These are phyloP conservation scores for Dolichallabes microphthalmus DNA, from an alignment of 2,113 vertebrate species.

Conservation along the genomic window DNA sequence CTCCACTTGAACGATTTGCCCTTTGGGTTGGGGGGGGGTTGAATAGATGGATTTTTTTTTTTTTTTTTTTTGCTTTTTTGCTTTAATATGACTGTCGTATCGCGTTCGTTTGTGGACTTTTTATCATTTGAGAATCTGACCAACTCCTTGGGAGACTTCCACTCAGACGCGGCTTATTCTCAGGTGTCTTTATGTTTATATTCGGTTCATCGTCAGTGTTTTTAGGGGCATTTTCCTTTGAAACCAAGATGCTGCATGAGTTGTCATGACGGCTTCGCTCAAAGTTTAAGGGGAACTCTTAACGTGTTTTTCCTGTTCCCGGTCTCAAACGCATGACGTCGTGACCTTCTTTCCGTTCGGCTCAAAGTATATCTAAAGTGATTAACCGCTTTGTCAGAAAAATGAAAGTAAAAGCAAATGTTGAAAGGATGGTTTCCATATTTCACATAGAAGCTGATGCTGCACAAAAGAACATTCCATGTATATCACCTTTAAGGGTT, in stretches of 20 bases:
- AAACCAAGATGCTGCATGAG: not conserved
- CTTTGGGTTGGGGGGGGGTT: conserved; percentile 34
- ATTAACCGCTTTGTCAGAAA: conserved; percentile 3
- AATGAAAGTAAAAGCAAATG: conserved; percentile 4
- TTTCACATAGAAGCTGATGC: conserved; percentile 6
- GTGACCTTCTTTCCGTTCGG: not conserved
- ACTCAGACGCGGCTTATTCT: not conserved
- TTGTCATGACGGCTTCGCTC: not conserved
- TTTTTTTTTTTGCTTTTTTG: too few species aligned
- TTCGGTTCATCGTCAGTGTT: not conserved
- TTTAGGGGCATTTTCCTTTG: not conserved
- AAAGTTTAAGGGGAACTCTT: not conserved
- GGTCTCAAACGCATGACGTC: not conserved
- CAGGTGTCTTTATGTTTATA: conserved; percentile 18
- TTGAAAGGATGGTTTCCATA: not conserved
- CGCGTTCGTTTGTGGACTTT: conserved; percentile 10
- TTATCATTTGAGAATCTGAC: conserved; percentile 1
- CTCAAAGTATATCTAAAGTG: not conserved
- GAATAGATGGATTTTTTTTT: too few species aligned
- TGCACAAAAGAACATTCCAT: not conserved
- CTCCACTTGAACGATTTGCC: conserved; percentile 40
- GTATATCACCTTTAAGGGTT: not conserved
- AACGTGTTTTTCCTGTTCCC: too few species aligned
- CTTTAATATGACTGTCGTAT: conserved; percentile 2
- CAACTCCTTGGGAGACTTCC: conserved; percentile 12